Percentiles rank a stretch among this genome's conserved stretches.
These are phyloP conservation scores for Sandelia bainsii DNA, from an alignment of 2,797 vertebrate species.

Conservation along the genomic window DNA sequence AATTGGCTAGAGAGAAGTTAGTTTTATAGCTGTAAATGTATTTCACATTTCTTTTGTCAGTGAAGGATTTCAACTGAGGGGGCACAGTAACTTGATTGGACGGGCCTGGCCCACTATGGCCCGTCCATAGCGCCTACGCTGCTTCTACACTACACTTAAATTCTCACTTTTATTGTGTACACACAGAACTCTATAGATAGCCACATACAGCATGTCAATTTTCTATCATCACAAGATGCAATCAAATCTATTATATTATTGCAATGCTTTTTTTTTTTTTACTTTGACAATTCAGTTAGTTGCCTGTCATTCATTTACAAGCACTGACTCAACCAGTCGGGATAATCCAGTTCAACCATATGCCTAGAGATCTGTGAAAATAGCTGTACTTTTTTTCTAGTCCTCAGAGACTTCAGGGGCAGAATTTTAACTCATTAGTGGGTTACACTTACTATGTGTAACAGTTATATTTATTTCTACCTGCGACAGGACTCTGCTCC, in stretches of 20 bases:
- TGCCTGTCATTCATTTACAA: neutral
- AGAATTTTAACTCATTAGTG: constrained; percentile 1
- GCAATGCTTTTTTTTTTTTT: no score
- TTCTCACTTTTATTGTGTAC: no score
- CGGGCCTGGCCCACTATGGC: no score
- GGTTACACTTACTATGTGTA: neutral
- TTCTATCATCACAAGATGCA: neutral
- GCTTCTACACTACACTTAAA: no score
- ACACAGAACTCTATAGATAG: neutral
- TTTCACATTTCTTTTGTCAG: no score
- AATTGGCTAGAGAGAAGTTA: no score
- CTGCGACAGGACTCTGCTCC: neutral
- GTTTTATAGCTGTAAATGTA: no score
- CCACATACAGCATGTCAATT: neutral
- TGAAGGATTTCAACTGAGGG: no score
- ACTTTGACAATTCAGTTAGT: no score
- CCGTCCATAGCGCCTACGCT: no score
- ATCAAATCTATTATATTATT: neutral
- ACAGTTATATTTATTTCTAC: neutral
- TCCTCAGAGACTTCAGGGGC: neutral
- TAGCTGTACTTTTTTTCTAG: neutral
- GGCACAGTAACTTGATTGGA: no score
- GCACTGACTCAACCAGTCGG: neutral
- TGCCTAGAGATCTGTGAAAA: neutral
- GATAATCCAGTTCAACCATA: neutral